Evolutionary conservation across 2,113 vertebrate genomes (phyloP), one percentile per base, ranked within the genome.

Genomic region (Rhadina sibilatrix): DNA sequence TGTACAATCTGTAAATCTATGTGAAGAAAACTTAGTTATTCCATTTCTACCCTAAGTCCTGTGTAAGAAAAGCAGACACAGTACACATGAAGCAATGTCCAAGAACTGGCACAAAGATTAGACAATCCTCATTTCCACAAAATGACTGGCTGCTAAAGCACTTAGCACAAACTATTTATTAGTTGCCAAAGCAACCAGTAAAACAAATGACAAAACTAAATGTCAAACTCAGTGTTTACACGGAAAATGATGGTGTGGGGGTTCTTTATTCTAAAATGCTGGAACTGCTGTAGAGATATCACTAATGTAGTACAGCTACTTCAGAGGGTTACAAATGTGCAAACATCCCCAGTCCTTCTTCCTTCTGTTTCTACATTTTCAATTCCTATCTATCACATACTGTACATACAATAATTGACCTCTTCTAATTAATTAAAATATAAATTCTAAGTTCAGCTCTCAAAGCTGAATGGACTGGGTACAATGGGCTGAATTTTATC

Each of bases 191-290:
- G 96, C 90, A 97, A 98, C 97, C 53, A 71, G 71, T 94, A 91
- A 96, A 97, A 97, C 96, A 98, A 95, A 97, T 74, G 77, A 87
- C 79, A 92, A 94, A 97, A 95, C 66, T 91, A 87, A 96, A 96
- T 94, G 93, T 93, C 94, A 96, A 15, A 30, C 54, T 87, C 44
- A 60, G 79, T 97, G 97, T 97, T 97, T 97, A 97, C 90, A 91
- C 10, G 77, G 97, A 97, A 97, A 97, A 96, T 42, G 46, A 89
- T 12, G 30, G 38, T 50, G 82, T 59, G 65, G 20, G 42, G 1
- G 2, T 49, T 91, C 89, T 96, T 85, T 87, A 72, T 76, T 88
- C 69, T 80, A 40, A 84, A 95, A 90, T 59, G 83, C 82, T 82
- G 89, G 89, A 93, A 84, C 78, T 94, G 87, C 82, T 89, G 61